Base-by-base conservation (phyloP, 2,113 vertebrate species). In the Leptodactylus fuscus region DNA sequence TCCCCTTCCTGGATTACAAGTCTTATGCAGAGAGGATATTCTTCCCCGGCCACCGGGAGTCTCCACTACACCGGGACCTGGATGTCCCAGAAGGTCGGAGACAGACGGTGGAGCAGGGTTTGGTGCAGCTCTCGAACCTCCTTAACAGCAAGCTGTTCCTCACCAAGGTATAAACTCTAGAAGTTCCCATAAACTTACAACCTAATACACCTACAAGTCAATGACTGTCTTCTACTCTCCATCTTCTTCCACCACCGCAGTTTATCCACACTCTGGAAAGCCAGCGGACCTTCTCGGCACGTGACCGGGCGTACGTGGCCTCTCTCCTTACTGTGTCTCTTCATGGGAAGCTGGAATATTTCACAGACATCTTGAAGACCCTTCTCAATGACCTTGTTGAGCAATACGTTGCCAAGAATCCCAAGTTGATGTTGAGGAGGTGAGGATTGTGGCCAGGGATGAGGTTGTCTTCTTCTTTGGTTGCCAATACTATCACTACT, bases 101-200 rank as follows among this genome's bases (percentile, higher is more conserved):
- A 11, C 96, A 97, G 83, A 99, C 98, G 0, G 97, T 99, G 88
- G 98, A 99, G 85, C 98, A 99, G 87, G 98, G 98, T 51, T 93
- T 99, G 89, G 94, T 97, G 48, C 97, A 99, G 91, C 95, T 99
- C 41, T 99, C 97, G 74, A 99, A 99, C 89, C 94, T 99, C 79
- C 97, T 99, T 85, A 99, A 99, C 92, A 99, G 97, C 93, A 99
- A 99, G 87, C 97, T 99, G 60, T 99, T 99, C 91, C 97, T 99
- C 90, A 99, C 96, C 88, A 99, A 98, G 97, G 98, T 99, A 92
- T 75, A 1, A 24, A 83, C 8, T 5, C 44, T 6, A 53, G 12
- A 4, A 4, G 29, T 65, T 55, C 16, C 16, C 34, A 5, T 51
- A 46, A 12, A 6, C 6, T 62, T 12, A 8, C 22, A 13, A n/a